Evolutionary conservation across 1,140 invertebrate genomes (phyloP), one percentile per base, ranked within the genome.

Genomic region (Ceratosolen fusciceps): DNA sequence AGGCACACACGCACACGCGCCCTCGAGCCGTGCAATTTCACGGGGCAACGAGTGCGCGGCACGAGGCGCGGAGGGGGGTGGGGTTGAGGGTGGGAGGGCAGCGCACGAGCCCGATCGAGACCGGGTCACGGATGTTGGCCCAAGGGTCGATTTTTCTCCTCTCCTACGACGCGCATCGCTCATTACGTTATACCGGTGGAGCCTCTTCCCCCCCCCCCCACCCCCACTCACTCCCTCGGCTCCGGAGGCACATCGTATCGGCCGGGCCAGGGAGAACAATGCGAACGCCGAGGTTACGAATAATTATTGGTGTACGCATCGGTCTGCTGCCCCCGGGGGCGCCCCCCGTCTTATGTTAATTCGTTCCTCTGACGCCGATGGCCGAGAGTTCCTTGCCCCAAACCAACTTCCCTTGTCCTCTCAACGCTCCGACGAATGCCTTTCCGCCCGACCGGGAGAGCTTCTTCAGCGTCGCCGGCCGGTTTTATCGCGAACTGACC

Each of bases 181-280:
- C 83, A 86, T 86, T 87, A 86, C 85, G 85, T 80, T 86, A 87
- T 86, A 81, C 82, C 81, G n/a, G n/a, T n/a, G n/a, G n/a, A n/a
- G n/a, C n/a, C n/a, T n/a, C n/a, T n/a, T n/a, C n/a, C n/a, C n/a
- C n/a, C n/a, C n/a, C n/a, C n/a, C n/a, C n/a, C n/a, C n/a, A n/a
- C n/a, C n/a, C n/a, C n/a, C n/a, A n/a, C n/a, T n/a, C n/a, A n/a
- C n/a, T n/a, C n/a, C n/a, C n/a, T n/a, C n/a, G n/a, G n/a, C n/a
- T n/a, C n/a, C n/a, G n/a, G n/a, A n/a, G n/a, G 80, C 83, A 85
- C 86, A 84, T 85, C 82, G n/a, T n/a, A n/a, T n/a, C n/a, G n/a
- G 80, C 77, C 79, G 76, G 62, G 54, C 71, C 78, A 54, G 74
- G 14, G 9, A 81, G 80, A 84, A 85, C 85, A 86, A 85, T 86